Conservation (phyloP, 2,797 vertebrate species). For the Petrocephalus sullivani region DNA sequence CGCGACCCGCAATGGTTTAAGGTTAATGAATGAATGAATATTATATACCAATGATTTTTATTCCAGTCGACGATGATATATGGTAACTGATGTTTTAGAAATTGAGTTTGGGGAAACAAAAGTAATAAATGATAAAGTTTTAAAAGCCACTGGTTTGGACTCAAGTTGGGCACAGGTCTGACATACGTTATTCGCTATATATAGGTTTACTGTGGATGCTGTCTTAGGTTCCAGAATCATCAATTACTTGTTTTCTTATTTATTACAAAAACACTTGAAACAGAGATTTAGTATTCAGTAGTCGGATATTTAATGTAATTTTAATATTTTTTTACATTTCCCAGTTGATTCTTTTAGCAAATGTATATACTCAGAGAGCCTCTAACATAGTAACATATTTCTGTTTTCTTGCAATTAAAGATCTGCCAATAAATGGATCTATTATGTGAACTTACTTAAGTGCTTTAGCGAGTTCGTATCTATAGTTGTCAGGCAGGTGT, state of each 20-base stretch:
- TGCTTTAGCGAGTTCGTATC: background rate
- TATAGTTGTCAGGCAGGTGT: background rate
- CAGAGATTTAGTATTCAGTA: background rate
- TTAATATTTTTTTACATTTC: background rate
- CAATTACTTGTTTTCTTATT: background rate
- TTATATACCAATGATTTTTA: constrained; percentile 57
- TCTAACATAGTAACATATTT: background rate
- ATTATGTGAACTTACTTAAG: background rate
- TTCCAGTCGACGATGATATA: constrained; percentile 92
- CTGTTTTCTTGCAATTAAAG: background rate
- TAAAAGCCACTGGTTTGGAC: constrained; percentile 92
- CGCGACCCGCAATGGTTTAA: no score
- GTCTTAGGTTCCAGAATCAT: background rate
- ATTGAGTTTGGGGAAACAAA: constrained; percentile 81
- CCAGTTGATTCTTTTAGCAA: background rate
- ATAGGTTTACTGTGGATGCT: background rate
- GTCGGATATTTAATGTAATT: background rate
- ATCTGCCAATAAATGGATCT: background rate
- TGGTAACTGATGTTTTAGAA: constrained; percentile 88
- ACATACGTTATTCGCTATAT: constrained; percentile 73
- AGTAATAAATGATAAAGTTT: constrained; percentile 70
- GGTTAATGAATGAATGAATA: no score
- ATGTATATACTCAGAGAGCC: background rate
- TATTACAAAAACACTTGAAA: background rate
- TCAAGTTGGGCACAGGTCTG: constrained; percentile 77